Evolutionary conservation across 2,113 vertebrate species (phyloP), one percentile per base, ranked within the genome.

Genomic region (Poeciliopsis occidentalis): DNA sequence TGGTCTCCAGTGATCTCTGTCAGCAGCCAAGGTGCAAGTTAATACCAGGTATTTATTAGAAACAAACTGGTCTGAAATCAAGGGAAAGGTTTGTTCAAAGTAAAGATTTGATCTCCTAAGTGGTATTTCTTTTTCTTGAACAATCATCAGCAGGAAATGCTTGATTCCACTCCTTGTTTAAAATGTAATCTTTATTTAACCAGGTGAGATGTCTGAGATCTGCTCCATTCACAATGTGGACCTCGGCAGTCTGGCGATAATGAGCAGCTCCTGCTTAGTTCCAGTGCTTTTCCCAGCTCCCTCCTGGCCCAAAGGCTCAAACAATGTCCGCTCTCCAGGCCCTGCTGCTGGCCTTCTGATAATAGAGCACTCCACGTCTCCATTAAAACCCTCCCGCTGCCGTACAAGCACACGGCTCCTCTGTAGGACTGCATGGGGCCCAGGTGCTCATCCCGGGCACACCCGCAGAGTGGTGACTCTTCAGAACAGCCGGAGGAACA

Each of bases 261-360:
- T 92, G 89, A 93, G 89, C 74, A 77, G 87, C 86, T 78, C 34
- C 89, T 92, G 86, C 83, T 85, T 73, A 75, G 85, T 75, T 88
- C 81, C 78, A 83, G 74, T 85, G 83, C 66, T 81, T 91, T 92
- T 92, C 88, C 84, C 85, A 82, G 79, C 82, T 83, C 87, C 85
- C 86, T 89, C 78, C 62, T 61, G 87, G 85, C 84, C 87, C 71
- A 12, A n/a, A 67, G 87, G 78, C 83, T 86, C 84, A 86, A 91
- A 94, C 92, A 94, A 93, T 93, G 92, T 92, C 89, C 85, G 81
- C 88, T 85, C 91, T 91, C 91, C 85, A 87, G 82, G 75, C 80
- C 67, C 80, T 32, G 77, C 78, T 37, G 78, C 84, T 84, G 78
- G 75, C 75, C 78, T 83, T 29, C 87, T 87, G 73, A 91, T 90